Evolutionary conservation across 2,888 invertebrate genomes (phyloP).

Genomic region (Hofmannophila pseudospretella): DNA sequence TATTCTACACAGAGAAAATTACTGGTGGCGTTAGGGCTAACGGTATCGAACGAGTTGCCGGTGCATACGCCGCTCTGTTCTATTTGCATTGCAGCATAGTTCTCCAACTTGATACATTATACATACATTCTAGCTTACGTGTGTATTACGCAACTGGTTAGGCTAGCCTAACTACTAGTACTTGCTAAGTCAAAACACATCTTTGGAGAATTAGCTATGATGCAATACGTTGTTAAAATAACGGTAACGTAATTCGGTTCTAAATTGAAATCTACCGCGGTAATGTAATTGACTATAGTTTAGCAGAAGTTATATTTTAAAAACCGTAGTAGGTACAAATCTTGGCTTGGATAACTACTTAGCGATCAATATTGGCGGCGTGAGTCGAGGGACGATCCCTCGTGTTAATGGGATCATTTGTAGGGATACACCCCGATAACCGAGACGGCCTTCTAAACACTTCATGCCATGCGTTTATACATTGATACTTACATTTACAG

Average conservation of each 20-base stretch:
- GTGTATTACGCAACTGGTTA: constrained; percentile 10
- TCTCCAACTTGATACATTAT: constrained; percentile 37
- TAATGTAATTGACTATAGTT: not conserved
- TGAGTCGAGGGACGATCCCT: constrained; percentile 43
- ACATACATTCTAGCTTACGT: constrained; percentile 15
- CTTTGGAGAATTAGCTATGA: constrained; percentile 8
- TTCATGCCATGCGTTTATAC: not conserved
- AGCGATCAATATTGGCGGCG: constrained; percentile 47
- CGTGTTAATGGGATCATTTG: constrained; percentile 53
- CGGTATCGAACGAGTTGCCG: constrained; percentile 50
- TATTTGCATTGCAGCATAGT: constrained; percentile 50
- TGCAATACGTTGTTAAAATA: constrained; percentile 4
- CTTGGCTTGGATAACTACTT: constrained; percentile 1
- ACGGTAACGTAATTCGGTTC: constrained; percentile 2
- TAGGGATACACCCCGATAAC: constrained; percentile 23
- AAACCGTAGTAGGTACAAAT: not conserved
- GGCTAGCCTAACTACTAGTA: no score
- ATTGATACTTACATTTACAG: not conserved
- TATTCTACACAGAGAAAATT: constrained; percentile 45
- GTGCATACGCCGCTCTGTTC: constrained; percentile 44
- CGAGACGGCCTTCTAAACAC: constrained; percentile 9
- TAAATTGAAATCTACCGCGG: not conserved
- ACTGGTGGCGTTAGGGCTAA: constrained; percentile 41
- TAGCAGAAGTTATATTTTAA: no score
- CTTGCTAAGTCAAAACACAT: constrained; percentile 7